Conservation (phyloP, 2,113 vertebrate species). For the Peromyscus leucopus region DNA sequence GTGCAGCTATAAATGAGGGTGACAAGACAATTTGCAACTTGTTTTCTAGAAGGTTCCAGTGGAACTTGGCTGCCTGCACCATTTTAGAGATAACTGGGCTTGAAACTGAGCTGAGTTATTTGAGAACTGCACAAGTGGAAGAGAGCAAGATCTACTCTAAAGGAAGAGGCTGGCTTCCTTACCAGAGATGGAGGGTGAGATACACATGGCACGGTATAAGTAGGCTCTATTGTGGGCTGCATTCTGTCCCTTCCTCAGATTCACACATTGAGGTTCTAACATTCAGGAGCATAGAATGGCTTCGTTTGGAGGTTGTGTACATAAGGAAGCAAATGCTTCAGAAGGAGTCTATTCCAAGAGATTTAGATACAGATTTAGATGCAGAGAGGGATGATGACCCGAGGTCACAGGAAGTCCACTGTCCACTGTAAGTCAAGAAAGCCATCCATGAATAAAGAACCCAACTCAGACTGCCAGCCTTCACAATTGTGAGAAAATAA, state of each 20-base stretch:
- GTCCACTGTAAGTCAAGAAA: neutral
- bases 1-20: neutral
- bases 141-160: neutral
- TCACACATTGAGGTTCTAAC: neutral
- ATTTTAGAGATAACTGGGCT: neutral
- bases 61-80: fast-evolving
- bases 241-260: neutral
- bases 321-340: neutral
- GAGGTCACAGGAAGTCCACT: neutral
- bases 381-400: neutral
- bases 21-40: neutral
- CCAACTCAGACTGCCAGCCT: neutral
- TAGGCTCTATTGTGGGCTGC: fast-evolving
- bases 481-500: neutral
- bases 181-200: neutral
- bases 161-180: neutral
- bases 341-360: neutral
- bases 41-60: neutral
- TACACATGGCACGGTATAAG: no score
- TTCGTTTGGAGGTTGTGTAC: neutral
- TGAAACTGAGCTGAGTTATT: neutral
- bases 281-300: neutral
- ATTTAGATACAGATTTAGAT: no score
- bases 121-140: neutral
- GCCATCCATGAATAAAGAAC: neutral